These are phyloP conservation scores for Ethmia dodecea DNA, from an alignment of 2,888 invertebrate species.

Conservation along the genomic window DNA sequence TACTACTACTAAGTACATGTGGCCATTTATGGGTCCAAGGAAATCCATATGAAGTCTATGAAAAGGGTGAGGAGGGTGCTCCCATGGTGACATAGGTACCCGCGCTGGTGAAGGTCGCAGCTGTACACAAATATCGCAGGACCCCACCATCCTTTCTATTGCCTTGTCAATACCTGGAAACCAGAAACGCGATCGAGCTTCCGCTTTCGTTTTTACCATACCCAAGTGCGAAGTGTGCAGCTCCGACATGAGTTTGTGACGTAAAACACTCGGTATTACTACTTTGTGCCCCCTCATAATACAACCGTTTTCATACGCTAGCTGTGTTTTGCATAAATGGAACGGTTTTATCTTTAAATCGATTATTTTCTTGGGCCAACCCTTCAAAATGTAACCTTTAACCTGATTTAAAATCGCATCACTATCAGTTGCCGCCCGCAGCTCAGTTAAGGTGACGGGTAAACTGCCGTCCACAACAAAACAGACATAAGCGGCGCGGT, in stretches of 20 bases:
- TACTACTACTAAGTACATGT: no score
- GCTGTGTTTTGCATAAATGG: slow-evolving; percentile 13
- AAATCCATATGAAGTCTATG: no score
- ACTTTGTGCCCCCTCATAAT: slow-evolving; percentile 24
- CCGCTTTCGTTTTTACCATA: slow-evolving; percentile 25
- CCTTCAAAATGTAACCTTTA: slow-evolving; percentile 10
- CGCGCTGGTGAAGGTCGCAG: no score
- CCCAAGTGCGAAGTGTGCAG: slow-evolving; percentile 23
- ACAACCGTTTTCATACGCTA: slow-evolving; percentile 22
- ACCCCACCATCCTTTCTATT: slow-evolving; percentile 12
- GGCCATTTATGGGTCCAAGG: no score
- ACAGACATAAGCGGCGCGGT: slow-evolving; percentile 18
- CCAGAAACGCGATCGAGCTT: slow-evolving; percentile 23
- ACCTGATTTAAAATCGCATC: slow-evolving; percentile 12
- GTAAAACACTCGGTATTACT: slow-evolving; percentile 18
- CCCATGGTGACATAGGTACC: no score
- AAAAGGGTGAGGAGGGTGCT: no score
- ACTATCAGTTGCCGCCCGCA: slow-evolving; percentile 10
- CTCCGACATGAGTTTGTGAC: slow-evolving; percentile 10
- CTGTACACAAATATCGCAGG: no score
- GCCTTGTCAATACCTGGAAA: slow-evolving; percentile 14
- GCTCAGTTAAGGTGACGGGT: slow-evolving; percentile 12
- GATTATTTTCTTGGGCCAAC: slow-evolving; percentile 17
- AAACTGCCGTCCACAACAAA: slow-evolving; percentile 15
- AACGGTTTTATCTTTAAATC: slow-evolving; percentile 15